These are phyloP conservation scores for Micromussa lordhowensis DNA, from an alignment of 92 coral and sea anemone genomes.

Conservation along the genomic window DNA sequence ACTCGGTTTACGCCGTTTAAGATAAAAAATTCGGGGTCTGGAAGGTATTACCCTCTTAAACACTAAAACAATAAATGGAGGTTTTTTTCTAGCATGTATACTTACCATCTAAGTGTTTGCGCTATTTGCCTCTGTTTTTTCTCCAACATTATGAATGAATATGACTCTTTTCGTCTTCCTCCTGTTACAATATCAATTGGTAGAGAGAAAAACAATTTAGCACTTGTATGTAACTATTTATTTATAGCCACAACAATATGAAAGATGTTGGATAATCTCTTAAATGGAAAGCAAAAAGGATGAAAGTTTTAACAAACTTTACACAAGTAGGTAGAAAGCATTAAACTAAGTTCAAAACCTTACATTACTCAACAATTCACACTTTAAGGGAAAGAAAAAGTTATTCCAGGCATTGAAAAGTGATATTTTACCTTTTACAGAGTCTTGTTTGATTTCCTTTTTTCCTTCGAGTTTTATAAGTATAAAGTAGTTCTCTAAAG, in stretches of 20 bases:
- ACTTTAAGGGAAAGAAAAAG: no score
- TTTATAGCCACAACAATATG: not conserved
- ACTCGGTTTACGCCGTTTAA: no score
- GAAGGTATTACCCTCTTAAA: no score
- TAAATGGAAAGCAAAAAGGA: not conserved
- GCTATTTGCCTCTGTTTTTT: conserved; percentile 89
- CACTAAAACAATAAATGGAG: no score
- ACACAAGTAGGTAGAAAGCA: not conserved
- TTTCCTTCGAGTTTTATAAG: not conserved
- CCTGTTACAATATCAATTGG: conserved; percentile 13
- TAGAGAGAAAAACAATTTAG: not conserved
- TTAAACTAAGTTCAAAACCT: no score
- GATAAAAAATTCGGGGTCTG: not conserved
- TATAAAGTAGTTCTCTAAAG: not conserved
- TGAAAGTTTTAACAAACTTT: not conserved
- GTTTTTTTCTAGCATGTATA: not conserved
- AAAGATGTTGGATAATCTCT: not conserved
- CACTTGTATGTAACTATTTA: not conserved
- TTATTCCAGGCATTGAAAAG: no score
- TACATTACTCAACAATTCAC: no score
- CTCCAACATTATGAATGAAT: conserved; percentile 68
- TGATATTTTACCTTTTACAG: not conserved
- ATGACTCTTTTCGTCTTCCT: conserved; percentile 58
- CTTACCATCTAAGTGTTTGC: conserved; percentile 91
- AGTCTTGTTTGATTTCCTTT: not conserved